A percentile compares a stretch with the other conserved stretches of the same genome.
Evolutionary conservation across 2,888 invertebrate genomes (phyloP).

Genomic region (Omphaloscelis lunosa): DNA sequence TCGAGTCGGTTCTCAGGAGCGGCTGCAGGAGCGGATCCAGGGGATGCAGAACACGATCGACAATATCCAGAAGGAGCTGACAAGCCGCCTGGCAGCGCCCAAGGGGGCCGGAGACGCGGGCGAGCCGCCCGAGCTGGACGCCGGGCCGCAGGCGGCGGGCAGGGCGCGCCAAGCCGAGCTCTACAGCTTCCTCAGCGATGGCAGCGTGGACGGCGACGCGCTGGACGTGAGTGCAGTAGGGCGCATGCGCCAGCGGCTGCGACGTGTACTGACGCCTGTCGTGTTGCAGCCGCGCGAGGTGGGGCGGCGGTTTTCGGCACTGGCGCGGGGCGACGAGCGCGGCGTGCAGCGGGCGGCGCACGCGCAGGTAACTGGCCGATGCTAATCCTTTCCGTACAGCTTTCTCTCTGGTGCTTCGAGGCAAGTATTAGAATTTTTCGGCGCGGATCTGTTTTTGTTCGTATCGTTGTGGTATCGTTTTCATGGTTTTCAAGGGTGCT

Average conservation of each 20-base stretch:
- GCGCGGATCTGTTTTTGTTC: too few species aligned
- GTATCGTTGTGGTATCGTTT: too few species aligned
- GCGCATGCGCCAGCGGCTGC: not conserved
- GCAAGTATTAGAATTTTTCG: too few species aligned
- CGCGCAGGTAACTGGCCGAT: not conserved
- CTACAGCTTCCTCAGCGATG: constrained; percentile 73
- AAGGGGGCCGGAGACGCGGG: not conserved
- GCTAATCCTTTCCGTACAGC: too few species aligned
- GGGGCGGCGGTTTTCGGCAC: constrained; percentile 54
- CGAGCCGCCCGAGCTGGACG: constrained; percentile 58
- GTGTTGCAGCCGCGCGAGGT: constrained; percentile 57
- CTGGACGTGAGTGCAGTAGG: constrained; percentile 63
- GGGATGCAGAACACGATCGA: constrained; percentile 80
- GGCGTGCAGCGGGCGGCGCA: not conserved
- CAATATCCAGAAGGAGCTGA: constrained; percentile 82
- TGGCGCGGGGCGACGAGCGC: constrained; percentile 28
- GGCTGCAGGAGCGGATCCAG: constrained; percentile 76
- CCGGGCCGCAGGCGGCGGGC: constrained; percentile 46
- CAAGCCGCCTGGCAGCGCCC: constrained; percentile 67
- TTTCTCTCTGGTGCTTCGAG: too few species aligned
- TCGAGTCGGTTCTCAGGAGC: constrained; percentile 69
- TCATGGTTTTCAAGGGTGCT: too few species aligned
- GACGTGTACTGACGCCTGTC: accelerated
- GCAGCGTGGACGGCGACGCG: constrained; percentile 72
- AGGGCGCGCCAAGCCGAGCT: constrained; percentile 58